phyloP scores from a whole-genome alignment of 2,797 vertebrate genomes.

The Cynodonichthys magdalenae region DNA sequence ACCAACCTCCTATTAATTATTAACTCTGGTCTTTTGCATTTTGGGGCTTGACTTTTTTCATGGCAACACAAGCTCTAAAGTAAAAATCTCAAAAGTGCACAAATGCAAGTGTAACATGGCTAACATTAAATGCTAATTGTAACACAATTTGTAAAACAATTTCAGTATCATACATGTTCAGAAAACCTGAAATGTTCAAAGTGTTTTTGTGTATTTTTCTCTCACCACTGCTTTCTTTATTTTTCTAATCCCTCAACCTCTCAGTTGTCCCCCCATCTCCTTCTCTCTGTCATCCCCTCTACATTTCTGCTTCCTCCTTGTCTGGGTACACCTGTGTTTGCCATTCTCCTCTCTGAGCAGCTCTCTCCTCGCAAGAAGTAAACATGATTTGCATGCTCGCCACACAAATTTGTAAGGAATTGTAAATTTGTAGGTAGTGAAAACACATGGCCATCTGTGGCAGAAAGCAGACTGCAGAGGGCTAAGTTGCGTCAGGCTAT shows the following conservation, averaged over 20 bases:
- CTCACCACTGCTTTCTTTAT: not conserved
- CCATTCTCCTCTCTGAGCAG: conserved; percentile 7
- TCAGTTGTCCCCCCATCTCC: not conserved
- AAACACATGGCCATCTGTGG: conserved; percentile 41
- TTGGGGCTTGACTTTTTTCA: not conserved
- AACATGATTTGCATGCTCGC: conserved; percentile 42
- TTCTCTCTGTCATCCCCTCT: not conserved
- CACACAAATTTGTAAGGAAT: conserved; percentile 37
- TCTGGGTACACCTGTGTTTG: conserved; percentile 18
- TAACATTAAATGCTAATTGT: no score
- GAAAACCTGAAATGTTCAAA: conserved; percentile 8
- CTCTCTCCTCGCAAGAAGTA: conserved; percentile 21
- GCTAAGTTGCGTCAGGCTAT: conserved; percentile 61
- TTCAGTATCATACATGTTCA: conserved; percentile 16
- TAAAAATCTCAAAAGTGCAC: conserved; percentile 19
- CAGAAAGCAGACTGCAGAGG: conserved; percentile 25
- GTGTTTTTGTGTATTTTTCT: not conserved
- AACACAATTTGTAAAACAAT: conserved; percentile 6
- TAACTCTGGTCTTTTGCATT: conserved; percentile 8
- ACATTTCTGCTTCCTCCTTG: not conserved
- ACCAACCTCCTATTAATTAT: conserved; percentile 33
- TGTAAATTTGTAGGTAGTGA: conserved; percentile 32
- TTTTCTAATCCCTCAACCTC: conserved; percentile 1
- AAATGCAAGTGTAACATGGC: not conserved
- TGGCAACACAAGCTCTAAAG: conserved; percentile 4